Base-by-base conservation (phyloP, 2,797 vertebrate genomes). In the Sebastolobus altivelis region DNA sequence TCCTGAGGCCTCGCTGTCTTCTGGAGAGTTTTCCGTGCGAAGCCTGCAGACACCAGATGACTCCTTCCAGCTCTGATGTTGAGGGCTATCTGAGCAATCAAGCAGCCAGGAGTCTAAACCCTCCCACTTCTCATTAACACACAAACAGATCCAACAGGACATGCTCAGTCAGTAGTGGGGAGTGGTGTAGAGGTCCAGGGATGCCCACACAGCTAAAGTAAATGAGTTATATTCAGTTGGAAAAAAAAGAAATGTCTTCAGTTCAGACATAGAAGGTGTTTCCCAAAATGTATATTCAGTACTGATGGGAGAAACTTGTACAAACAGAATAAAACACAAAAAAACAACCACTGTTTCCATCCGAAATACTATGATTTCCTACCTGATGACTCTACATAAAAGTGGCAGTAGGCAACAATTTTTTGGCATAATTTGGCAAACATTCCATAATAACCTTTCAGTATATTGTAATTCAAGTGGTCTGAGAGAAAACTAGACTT, bases 121-220 rank as follows among this genome's bases (percentile, higher is more conserved):
- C 89, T 87, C 84, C 88, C 77, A 75, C 79, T 77, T 83, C 68
- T 78, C 80, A 60, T 59, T 20, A 52, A 85, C 72, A 63, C 67
- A 65, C 60, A 77, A 55, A 62, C 72, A 77, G 49, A 46, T 33
- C 22, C 55, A 70, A 93, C 92, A 94, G 93, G 92, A 95, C 86
- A 91, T 94, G 82, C 93, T 94, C 82, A 79, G 65, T 71, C 82
- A 56, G 12, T 14, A 76, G 61, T 70, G 11, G 86, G 81, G 55
- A 61, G 78, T 68, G 62, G 75, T 65, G 25, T 38, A 49, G 29
- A 38, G 55, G 63, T 86, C 6, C 77, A 89, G 81, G 40, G 80
- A 86, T 18, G 38, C 65, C 55, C 62, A 65, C 55, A 76, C 67
- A 71, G 38, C 10, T 31, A 31, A 43, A 67, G 66, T 8, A 22